Percentiles rank a stretch among this genome's conserved stretches.
phyloP scores from a whole-genome alignment of 2,113 vertebrate species.

The Antechinus stuartii region DNA sequence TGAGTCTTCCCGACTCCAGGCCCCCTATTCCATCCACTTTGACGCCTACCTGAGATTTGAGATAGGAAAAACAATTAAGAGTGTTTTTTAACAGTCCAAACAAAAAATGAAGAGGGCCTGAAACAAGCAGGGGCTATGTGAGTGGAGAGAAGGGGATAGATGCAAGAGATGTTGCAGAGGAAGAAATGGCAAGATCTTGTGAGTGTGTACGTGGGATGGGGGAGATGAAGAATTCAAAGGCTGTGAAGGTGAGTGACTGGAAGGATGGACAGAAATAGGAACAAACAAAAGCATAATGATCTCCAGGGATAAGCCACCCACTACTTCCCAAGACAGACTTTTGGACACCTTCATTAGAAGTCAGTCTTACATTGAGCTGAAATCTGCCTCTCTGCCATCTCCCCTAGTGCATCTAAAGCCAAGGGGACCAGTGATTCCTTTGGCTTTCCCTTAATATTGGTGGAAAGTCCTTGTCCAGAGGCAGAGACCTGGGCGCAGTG shows the following conservation, averaged over 20 bases:
- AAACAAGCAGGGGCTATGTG: background rate
- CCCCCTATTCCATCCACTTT: background rate
- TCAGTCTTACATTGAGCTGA: background rate
- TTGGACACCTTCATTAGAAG: background rate
- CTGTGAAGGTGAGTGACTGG: background rate
- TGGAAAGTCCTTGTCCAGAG: background rate
- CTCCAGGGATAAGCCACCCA: background rate
- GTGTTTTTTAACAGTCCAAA: background rate
- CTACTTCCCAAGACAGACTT: background rate
- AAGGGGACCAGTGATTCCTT: background rate
- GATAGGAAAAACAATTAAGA: background rate
- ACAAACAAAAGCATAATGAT: background rate
- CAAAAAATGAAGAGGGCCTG: background rate
- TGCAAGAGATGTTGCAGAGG: background rate
- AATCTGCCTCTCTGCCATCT: background rate
- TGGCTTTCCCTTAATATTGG: background rate
- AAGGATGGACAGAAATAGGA: background rate
- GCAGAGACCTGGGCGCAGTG: background rate
- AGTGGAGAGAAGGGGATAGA: background rate
- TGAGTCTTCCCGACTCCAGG: background rate
- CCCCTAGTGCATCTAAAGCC: background rate
- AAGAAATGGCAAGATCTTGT: background rate
- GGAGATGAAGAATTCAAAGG: background rate
- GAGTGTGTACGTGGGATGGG: background rate
- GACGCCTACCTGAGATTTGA: background rate